phyloP scores from a whole-genome alignment of 2,113 vertebrate genomes.

The Riparia riparia region DNA sequence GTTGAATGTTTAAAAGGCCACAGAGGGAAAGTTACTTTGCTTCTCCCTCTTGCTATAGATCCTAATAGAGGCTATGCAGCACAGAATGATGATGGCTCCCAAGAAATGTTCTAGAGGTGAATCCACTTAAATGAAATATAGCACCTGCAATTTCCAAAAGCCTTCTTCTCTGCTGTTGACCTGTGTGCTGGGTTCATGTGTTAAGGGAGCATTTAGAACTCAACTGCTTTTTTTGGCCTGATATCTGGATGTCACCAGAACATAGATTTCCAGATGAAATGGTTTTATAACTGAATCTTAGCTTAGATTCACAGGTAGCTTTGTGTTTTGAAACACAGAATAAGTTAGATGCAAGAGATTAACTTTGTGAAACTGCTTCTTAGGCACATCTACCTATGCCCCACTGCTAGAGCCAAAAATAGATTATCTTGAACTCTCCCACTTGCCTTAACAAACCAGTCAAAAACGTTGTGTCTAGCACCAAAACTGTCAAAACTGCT shows the following conservation, averaged over 20 bases:
- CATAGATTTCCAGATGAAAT: background rate
- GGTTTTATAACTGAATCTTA: background rate
- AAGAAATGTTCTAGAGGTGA: background rate
- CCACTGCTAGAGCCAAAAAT: background rate
- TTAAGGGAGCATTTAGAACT: background rate
- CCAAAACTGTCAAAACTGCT: background rate
- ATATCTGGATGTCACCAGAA: background rate
- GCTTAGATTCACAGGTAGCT: background rate
- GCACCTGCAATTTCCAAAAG: background rate
- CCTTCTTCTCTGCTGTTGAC: background rate
- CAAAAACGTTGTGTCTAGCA: background rate
- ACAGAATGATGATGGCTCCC: background rate
- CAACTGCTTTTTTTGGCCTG: background rate
- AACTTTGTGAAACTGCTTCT: background rate
- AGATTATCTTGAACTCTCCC: background rate
- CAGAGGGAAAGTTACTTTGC: background rate
- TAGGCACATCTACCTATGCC: background rate
- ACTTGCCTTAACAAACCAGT: background rate
- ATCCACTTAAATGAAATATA: background rate
- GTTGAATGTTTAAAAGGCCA: background rate
- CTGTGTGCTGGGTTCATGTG: background rate
- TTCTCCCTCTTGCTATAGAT: background rate
- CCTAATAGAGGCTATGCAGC: background rate
- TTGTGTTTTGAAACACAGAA: background rate
- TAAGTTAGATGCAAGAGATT: background rate